phyloP scores from a whole-genome alignment of 1,140 invertebrate species.

The Tribolium castaneum region DNA sequence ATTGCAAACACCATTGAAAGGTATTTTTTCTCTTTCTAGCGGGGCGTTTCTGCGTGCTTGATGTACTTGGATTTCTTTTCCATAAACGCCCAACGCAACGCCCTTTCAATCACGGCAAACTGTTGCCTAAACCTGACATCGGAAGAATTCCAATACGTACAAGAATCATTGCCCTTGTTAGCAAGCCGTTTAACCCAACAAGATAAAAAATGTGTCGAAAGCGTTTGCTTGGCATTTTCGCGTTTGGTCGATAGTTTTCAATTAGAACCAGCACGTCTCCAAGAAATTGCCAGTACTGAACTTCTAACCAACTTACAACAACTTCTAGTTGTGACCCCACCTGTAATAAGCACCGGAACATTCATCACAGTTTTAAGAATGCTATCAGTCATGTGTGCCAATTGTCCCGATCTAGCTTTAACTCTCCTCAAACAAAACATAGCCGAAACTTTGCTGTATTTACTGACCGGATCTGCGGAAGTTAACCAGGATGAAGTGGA shows the following conservation, averaged over 20 bases:
- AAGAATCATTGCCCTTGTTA: conserved; percentile 87
- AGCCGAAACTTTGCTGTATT: conserved; percentile 91
- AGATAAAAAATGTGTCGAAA: conserved; percentile 98
- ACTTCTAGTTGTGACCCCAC: conserved; percentile 90
- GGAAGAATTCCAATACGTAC: conserved; percentile 94
- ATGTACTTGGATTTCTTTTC: conserved; percentile 98
- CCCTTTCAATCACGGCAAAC: conserved; percentile 94
- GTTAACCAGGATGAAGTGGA: conserved; percentile 75
- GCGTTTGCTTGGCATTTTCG: conserved; percentile 95
- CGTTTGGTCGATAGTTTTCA: conserved; percentile 97
- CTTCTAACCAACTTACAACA: conserved; percentile 94
- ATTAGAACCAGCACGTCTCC: conserved; percentile 87
- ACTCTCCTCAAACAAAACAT: conserved; percentile 94
- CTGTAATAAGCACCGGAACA: conserved; percentile 91
- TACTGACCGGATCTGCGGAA: conserved; percentile 86
- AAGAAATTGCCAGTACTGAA: conserved; percentile 95
- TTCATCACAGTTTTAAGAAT: conserved; percentile 97
- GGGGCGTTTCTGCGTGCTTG: conserved; percentile 93
- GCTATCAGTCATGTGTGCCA: conserved; percentile 94
- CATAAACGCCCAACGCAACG: conserved; percentile 94
- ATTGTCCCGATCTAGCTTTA: conserved; percentile 92
- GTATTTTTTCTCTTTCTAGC: conserved; percentile 68
- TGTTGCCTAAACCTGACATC: conserved; percentile 94
- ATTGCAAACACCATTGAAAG: too few relatives aligned
- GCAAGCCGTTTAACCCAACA: conserved; percentile 90